These are phyloP conservation scores for Hucho hucho DNA, from an alignment of 2,113 vertebrate species.

Conservation along the genomic window DNA sequence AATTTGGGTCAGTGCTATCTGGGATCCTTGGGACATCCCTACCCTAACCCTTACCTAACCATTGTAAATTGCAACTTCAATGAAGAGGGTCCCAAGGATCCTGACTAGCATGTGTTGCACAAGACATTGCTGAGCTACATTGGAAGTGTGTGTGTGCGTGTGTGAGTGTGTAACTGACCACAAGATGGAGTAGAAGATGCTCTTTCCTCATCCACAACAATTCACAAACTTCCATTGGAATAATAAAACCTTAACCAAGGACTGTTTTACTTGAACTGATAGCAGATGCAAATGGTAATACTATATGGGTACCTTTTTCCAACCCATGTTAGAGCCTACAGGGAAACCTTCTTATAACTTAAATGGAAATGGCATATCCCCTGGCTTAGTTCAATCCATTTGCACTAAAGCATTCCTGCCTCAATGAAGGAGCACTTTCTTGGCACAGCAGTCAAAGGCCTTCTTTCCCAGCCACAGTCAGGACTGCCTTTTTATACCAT, in stretches of 20 bases:
- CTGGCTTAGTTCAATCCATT: conserved; percentile 8
- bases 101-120: background rate
- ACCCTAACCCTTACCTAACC: background rate
- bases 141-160: background rate
- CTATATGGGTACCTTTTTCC: no score
- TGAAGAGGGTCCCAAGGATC: no score
- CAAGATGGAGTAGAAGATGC: background rate
- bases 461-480: conserved; percentile 44
- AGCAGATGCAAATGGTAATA: background rate
- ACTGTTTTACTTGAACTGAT: background rate
- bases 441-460: conserved; percentile 53
- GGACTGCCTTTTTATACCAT: conserved; percentile 54
- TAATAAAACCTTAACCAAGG: background rate
- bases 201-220: background rate
- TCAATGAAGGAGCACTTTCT: conserved; percentile 31
- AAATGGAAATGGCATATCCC: background rate
- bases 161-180: background rate
- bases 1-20: no score
- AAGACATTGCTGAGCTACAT: background rate
- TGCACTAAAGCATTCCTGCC: conserved; percentile 38
- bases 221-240: background rate
- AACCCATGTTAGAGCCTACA: no score
- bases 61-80: background rate
- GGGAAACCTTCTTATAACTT: background rate
- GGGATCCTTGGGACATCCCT: background rate